These are phyloP conservation scores for Ormyrus thymus DNA, from an alignment of 2,888 invertebrate species.

Conservation along the genomic window DNA sequence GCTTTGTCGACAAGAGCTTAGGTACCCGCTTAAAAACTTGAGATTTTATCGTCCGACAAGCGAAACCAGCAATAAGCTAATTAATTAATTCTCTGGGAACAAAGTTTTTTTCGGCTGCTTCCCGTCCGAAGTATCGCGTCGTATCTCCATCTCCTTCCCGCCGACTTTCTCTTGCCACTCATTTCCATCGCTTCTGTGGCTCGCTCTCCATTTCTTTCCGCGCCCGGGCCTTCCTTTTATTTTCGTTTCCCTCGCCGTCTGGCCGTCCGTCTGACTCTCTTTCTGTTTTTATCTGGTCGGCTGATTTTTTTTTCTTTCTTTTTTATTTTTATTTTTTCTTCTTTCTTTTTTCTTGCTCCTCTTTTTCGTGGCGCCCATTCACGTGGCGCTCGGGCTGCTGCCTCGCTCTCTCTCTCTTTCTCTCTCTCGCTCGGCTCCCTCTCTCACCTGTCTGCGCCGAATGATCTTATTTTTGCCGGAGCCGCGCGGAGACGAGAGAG, in stretches of 20 bases:
- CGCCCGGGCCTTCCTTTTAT: background rate
- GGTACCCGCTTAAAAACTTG: too few species aligned
- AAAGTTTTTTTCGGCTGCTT: too few species aligned
- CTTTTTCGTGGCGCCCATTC: background rate
- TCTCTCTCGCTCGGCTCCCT: background rate
- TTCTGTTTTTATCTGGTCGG: constrained; percentile 30
- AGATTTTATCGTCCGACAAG: too few species aligned
- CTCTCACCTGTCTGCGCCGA: constrained; percentile 28
- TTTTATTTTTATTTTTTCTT: background rate
- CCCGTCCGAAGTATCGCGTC: too few species aligned
- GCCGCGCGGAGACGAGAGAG: background rate
- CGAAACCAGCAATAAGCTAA: too few species aligned
- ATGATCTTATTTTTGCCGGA: constrained; percentile 20
- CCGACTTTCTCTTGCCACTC: constrained; percentile 1
- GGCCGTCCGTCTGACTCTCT: constrained; percentile 31
- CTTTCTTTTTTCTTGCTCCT: background rate
- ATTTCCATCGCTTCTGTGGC: constrained; percentile 9
- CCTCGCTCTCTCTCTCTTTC: background rate
- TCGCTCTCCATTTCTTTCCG: background rate
- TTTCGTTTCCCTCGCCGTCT: constrained; percentile 14
- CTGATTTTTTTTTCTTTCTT: constrained; percentile 1
- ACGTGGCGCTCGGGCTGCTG: constrained; percentile 7
- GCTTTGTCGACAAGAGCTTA: too few species aligned
- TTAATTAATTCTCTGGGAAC: too few species aligned
- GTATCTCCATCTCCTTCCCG: background rate